Conservation (phyloP, 1,140 invertebrate species). For the Zaprionus africanus region DNA sequence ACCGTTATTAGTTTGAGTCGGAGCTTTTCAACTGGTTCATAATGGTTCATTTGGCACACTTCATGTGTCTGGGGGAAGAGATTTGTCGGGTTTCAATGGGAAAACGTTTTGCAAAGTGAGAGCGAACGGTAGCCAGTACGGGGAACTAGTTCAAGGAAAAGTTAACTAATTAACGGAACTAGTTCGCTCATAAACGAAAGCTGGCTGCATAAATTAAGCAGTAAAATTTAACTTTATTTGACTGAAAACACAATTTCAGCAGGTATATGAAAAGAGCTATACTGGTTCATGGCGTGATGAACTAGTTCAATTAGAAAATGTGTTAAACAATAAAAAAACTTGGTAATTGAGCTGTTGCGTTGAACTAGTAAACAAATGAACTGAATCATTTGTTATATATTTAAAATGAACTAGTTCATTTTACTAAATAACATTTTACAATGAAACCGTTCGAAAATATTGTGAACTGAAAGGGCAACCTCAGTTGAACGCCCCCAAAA, state of each 20-base stretch:
- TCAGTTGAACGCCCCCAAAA: conserved; percentile 31
- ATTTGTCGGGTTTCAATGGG: background rate
- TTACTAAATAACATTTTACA: background rate
- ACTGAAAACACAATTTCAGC: background rate
- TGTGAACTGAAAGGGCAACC: background rate
- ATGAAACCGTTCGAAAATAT: background rate
- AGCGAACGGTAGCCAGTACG: background rate
- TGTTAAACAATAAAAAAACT: background rate
- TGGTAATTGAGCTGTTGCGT: too few relatives aligned
- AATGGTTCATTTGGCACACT: conserved; percentile 34
- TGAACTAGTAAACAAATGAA: background rate
- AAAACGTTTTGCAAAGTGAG: conserved; percentile 18
- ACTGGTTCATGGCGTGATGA: background rate
- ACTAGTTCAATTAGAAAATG: conserved; percentile 1
- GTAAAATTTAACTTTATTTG: background rate
- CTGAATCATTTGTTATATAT: background rate
- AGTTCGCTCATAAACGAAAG: background rate
- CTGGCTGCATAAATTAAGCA: background rate
- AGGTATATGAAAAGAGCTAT: too few relatives aligned
- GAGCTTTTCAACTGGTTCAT: conserved; percentile 35
- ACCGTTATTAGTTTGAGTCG: conserved; percentile 47
- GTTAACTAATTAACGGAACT: conserved; percentile 3
- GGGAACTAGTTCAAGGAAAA: conserved; percentile 4
- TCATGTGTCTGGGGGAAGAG: conserved; percentile 1
- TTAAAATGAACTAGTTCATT: background rate